Evolutionary conservation across 2,113 vertebrate species (phyloP), one percentile per base, ranked within the genome.

Genomic region (Oryzias melastigma): DNA sequence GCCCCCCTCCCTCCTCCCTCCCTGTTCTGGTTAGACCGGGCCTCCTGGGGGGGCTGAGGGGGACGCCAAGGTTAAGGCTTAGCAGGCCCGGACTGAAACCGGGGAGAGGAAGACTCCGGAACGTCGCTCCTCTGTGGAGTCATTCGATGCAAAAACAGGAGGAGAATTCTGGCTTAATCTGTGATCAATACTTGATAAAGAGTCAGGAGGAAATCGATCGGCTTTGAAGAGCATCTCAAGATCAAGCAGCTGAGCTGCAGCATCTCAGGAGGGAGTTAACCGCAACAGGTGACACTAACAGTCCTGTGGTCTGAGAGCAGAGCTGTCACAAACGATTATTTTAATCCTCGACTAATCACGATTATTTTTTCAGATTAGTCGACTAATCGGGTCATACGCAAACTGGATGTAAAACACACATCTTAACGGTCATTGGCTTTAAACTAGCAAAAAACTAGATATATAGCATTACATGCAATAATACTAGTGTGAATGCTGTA

Each of bases 41-140:
- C 53, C 60, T 76, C 73, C 53, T 52, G 27, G 58, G 52, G 27
- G 16, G 52, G n/a, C 29, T 71, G 73, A 52, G 81, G 71, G 25
- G 77, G 85, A 73, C 82, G 92, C 90, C 92, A 94, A 94, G 94
- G 93, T 95, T 95, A 95, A 94, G 90, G 90, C 93, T 92, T 88
- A 84, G 72, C 73, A 87, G 89, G 90, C 88, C 90, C 87, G 81
- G 59, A 75, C 66, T 72, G 54, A 65, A 80, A 78, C 66, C 16
- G 62, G 58, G 1, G 45, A 16, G 18, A 41, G 52, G 52, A 47
- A 42, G 54, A 66, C 7, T 49, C 41, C n/a, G 56, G 52, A 44
- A 19, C 68, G 15, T 71, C 47, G 67, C 40, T 51, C 13, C 52
- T 61, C 51, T 54, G 25, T 75, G 58, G 70, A 52, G 27, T 20